Percentiles rank a stretch among this genome's conserved stretches.
phyloP scores from a whole-genome alignment of 2,797 vertebrate species.

The Melanotaenia nigrans region DNA sequence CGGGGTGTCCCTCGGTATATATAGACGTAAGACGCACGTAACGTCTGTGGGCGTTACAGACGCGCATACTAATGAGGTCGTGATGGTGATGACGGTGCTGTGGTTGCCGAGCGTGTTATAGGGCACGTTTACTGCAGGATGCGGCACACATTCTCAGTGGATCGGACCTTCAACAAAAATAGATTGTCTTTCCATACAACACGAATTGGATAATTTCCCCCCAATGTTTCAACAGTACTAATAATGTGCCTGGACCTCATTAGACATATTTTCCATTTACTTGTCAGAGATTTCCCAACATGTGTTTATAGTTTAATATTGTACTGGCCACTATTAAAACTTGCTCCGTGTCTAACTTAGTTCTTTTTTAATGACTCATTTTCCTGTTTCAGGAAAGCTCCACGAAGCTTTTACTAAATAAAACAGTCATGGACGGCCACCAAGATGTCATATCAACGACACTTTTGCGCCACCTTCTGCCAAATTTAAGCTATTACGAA shows the following conservation, averaged over 20 bases:
- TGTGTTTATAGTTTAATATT: not conserved
- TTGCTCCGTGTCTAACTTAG: not conserved
- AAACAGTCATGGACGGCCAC: not conserved
- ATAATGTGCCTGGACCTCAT: not conserved
- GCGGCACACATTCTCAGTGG: conserved; percentile 6
- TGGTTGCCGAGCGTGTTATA: conserved; percentile 28
- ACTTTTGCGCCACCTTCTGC: conserved; percentile 45
- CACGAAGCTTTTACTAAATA: not conserved
- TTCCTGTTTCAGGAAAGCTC: not conserved
- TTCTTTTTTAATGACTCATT: not conserved
- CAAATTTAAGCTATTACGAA: conserved; percentile 9
- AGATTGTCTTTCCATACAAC: not conserved
- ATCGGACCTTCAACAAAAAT: not conserved
- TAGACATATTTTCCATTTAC: not conserved
- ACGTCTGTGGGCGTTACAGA: conserved; percentile 6
- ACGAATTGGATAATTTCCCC: not conserved
- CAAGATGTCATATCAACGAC: not conserved
- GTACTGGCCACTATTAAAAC: not conserved
- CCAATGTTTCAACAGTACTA: not conserved
- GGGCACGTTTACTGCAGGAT: conserved; percentile 75
- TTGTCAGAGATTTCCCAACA: not conserved
- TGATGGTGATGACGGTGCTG: conserved; percentile 4
- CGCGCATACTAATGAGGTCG: conserved; percentile 33
- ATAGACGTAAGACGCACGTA: conserved; percentile 41
- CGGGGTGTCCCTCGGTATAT: conserved; percentile 57